phyloP scores from a whole-genome alignment of 1,140 invertebrate genomes.

The Penaeus chinensis region DNA sequence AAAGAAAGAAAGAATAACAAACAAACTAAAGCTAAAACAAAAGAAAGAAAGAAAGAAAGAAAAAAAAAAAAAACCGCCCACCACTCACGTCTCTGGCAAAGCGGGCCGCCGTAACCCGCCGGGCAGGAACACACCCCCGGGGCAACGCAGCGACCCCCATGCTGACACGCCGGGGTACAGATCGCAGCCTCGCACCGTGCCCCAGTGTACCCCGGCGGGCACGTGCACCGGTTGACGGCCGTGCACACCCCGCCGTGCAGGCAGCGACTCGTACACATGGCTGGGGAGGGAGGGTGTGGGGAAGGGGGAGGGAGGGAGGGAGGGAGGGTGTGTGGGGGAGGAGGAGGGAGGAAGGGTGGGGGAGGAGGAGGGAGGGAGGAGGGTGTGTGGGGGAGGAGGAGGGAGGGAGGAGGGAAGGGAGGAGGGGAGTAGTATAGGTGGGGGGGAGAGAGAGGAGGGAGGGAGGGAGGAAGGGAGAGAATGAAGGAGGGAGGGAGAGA shows the following conservation, averaged over 20 bases:
- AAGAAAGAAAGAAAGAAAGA: neutral
- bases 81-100: slow-evolving; percentile 46
- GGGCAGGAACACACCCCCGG: slow-evolving; percentile 53
- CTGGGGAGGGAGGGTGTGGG: slow-evolving; percentile 7
- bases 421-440: neutral
- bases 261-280: slow-evolving; percentile 46
- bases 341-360: neutral
- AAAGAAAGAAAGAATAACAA: neutral
- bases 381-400: neutral
- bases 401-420: neutral
- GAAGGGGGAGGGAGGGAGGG: neutral
- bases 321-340: no score
- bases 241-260: slow-evolving; percentile 54
- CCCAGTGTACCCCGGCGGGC: slow-evolving; percentile 40
- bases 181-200: slow-evolving; percentile 49
- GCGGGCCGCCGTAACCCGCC: slow-evolving; percentile 32
- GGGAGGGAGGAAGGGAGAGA: no score
- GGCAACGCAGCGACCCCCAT: slow-evolving; percentile 44
- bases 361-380: neutral
- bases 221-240: slow-evolving; percentile 42
- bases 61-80: neutral
- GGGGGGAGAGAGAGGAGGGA: no score
- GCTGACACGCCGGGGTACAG: slow-evolving; percentile 39
- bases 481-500: no score
- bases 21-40: neutral